phyloP scores from a whole-genome alignment of 2,888 invertebrate species.

The Nomada flava region DNA sequence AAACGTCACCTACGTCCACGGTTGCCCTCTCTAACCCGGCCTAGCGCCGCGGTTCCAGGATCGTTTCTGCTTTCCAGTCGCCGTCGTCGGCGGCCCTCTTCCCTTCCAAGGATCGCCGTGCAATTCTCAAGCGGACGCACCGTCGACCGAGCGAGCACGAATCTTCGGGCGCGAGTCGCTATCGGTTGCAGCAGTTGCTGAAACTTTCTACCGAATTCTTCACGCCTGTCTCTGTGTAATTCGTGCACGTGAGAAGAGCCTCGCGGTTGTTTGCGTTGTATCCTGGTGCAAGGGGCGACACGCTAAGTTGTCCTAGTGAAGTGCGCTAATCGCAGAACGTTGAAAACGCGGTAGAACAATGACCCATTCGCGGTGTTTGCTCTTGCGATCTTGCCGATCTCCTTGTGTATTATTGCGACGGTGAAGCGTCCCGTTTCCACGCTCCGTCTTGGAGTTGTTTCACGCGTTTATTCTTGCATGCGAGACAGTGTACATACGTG shows the following conservation, averaged over 20 bases:
- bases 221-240: neutral
- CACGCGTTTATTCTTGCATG: slow-evolving; percentile 30
- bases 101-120: neutral
- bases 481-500: slow-evolving; percentile 76
- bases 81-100: slow-evolving; percentile 6
- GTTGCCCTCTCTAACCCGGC: slow-evolving; percentile 87
- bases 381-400: neutral
- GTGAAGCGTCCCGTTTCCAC: neutral
- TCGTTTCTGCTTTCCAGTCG: slow-evolving; percentile 7
- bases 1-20: slow-evolving; percentile 90
- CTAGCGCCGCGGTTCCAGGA: slow-evolving; percentile 32
- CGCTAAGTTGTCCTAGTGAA: slow-evolving; percentile 17
- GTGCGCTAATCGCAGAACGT: slow-evolving; percentile 15
- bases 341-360: neutral
- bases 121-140: neutral
- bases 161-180: neutral
- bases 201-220: neutral
- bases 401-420: neutral
- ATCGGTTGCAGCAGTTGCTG: neutral
- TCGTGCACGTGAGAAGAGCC: neutral
- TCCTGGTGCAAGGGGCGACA: slow-evolving; percentile 1
- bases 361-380: neutral
- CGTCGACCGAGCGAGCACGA: neutral
- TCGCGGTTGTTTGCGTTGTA: neutral
- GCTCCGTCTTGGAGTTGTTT: slow-evolving; percentile 20